phyloP scores from a whole-genome alignment of 2,888 invertebrate genomes.

The Drosophila bunnanda region DNA sequence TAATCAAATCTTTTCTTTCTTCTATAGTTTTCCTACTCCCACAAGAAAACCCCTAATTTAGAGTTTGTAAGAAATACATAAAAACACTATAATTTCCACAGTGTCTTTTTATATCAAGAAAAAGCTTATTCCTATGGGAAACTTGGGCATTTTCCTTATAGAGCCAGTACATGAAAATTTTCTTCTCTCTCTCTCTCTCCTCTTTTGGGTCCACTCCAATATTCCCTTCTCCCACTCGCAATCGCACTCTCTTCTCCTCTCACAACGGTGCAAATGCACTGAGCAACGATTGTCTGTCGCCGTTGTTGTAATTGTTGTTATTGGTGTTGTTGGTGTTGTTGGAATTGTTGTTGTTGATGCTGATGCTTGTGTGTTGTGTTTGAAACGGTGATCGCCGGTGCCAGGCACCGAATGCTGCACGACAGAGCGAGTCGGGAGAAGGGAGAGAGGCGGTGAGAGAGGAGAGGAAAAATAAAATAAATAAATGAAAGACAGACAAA shows the following conservation, averaged over 20 bases:
- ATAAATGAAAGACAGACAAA: constrained; percentile 31
- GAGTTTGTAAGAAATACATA: no score
- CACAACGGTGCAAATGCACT: constrained; percentile 44
- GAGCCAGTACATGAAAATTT: neutral
- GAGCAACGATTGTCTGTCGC: constrained; percentile 36
- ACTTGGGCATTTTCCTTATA: neutral
- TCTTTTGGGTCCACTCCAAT: constrained; percentile 10
- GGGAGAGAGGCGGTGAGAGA: constrained; percentile 19
- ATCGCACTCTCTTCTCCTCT: constrained; percentile 2
- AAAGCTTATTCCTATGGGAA: neutral
- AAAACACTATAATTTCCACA: no score
- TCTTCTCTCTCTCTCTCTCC: neutral
- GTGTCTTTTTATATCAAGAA: neutral
- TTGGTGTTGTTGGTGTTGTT: constrained; percentile 41
- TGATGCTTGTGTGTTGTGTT: constrained; percentile 37
- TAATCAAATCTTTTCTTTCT: neutral
- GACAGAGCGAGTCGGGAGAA: constrained; percentile 34
- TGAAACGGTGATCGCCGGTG: constrained; percentile 82
- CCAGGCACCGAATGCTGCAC: constrained; percentile 73
- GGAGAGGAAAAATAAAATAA: constrained; percentile 47
- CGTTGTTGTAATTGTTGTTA: constrained; percentile 48
- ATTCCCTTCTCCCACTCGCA: neutral
- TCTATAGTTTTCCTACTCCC: neutral
- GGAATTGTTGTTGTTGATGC: constrained; percentile 49
- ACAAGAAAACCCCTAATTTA: no score